A percentile compares a stretch with the other conserved stretches of the same genome.
These are phyloP conservation scores for Fissipunctia ypsillon DNA, from an alignment of 2,888 invertebrate genomes.

Conservation along the genomic window DNA sequence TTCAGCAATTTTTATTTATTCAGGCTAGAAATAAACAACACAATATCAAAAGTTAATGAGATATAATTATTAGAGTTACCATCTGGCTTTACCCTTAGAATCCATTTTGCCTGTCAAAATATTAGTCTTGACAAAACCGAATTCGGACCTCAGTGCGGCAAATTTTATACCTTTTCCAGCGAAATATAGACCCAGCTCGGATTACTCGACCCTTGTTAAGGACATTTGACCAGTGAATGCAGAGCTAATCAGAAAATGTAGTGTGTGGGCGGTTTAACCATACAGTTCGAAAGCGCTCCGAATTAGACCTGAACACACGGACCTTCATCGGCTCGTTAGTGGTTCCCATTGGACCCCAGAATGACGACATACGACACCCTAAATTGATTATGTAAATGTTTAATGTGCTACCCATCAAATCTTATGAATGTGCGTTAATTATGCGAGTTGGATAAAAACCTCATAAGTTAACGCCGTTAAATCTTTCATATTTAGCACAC, in stretches of 20 bases:
- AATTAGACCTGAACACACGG: too few relatives aligned
- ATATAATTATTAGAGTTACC: slow-evolving; percentile 51
- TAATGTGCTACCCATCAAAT: too few relatives aligned
- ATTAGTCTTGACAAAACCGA: slow-evolving; percentile 44
- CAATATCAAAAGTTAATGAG: slow-evolving; percentile 17
- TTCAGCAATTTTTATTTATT: neutral
- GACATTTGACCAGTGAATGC: slow-evolving; percentile 29
- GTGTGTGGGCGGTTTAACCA: neutral
- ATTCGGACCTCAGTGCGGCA: slow-evolving; percentile 29
- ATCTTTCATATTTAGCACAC: too few relatives aligned
- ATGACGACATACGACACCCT: too few relatives aligned
- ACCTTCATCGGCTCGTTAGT: too few relatives aligned
- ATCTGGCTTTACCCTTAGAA: slow-evolving; percentile 26
- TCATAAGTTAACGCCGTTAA: too few relatives aligned
- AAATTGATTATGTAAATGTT: too few relatives aligned
- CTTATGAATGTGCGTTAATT: too few relatives aligned
- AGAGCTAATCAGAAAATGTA: slow-evolving; percentile 26
- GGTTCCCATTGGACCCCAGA: too few relatives aligned
- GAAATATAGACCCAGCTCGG: slow-evolving; percentile 41
- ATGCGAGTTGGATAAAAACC: too few relatives aligned
- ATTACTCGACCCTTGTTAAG: slow-evolving; percentile 58
- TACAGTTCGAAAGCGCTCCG: too few relatives aligned
- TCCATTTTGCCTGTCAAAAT: slow-evolving; percentile 45
- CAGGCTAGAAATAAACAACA: slow-evolving; percentile 16
- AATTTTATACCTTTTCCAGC: slow-evolving; percentile 55